A percentile compares a stretch with the other conserved stretches of the same genome.
Evolutionary conservation across 30 jellyfish, hydroid and myxozoan genomes (phyloP).

Genomic region (Aurelia sp.): DNA sequence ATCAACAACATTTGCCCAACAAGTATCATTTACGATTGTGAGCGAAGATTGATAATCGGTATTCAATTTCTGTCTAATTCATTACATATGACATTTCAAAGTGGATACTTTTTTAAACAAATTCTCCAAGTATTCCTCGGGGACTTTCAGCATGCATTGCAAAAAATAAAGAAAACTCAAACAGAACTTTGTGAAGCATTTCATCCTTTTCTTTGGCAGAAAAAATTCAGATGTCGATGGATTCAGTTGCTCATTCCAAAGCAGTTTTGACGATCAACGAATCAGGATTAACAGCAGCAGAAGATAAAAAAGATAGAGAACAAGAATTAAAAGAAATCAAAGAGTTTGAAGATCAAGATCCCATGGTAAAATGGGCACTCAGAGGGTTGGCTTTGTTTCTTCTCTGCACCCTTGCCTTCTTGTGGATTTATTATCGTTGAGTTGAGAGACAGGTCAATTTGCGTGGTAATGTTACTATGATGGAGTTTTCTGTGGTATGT

Average conservation of each 20-base stretch:
- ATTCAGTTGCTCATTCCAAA: constrained; percentile 53
- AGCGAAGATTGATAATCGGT: no score
- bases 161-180: not conserved
- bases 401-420: constrained; percentile 57
- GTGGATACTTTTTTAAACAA: no score
- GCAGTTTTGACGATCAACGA: constrained; percentile 55
- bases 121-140: no score
- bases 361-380: constrained; percentile 63
- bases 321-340: constrained; percentile 71
- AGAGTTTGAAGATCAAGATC: constrained; percentile 72
- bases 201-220: not conserved
- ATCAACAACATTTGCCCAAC: no score
- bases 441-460: not conserved
- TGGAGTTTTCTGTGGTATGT: no score
- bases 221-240: constrained; percentile 46
- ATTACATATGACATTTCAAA: no score
- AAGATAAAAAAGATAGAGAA: constrained; percentile 41
- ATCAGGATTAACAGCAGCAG: constrained; percentile 18
- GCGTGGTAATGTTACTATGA: no score
- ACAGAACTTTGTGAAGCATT: not conserved
- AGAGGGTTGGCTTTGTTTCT: constrained; percentile 58
- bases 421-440: constrained; percentile 84
- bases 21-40: no score
- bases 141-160: no score
- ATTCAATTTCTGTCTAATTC: no score